phyloP scores from a whole-genome alignment of 2,797 vertebrate genomes.

The Trichosurus vulpecula region DNA sequence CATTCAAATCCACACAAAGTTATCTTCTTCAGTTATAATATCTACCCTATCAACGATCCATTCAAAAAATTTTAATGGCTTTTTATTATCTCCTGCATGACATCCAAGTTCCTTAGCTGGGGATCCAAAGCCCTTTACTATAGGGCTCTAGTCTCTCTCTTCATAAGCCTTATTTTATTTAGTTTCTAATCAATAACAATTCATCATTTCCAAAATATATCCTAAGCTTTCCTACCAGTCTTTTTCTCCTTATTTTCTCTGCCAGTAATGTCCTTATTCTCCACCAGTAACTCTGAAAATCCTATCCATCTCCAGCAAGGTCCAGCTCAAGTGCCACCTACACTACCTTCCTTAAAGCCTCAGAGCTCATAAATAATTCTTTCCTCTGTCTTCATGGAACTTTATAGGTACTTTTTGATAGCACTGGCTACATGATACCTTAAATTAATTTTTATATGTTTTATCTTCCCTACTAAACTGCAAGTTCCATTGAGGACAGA shows the following conservation, averaged over 20 bases:
- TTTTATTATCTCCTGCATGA: neutral
- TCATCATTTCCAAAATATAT: neutral
- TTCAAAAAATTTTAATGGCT: neutral
- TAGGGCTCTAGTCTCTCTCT: neutral
- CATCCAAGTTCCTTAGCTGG: neutral
- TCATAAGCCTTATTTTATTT: neutral
- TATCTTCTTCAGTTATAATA: neutral
- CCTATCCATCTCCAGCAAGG: neutral
- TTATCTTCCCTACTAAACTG: neutral
- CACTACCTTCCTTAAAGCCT: neutral
- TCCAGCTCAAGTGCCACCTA: neutral
- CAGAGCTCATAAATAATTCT: neutral
- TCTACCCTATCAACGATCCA: neutral
- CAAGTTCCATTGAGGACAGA: neutral
- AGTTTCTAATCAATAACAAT: neutral
- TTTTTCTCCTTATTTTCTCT: neutral
- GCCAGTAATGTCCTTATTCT: neutral
- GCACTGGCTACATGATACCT: neutral
- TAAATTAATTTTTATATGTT: neutral
- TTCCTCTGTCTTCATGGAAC: neutral
- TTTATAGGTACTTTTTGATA: neutral
- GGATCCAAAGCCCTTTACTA: neutral
- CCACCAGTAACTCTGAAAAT: neutral
- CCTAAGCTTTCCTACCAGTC: neutral
- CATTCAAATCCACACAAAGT: neutral